Evolutionary conservation across 2,113 vertebrate species (phyloP).

Genomic region (Peucedramus taeniatus): DNA sequence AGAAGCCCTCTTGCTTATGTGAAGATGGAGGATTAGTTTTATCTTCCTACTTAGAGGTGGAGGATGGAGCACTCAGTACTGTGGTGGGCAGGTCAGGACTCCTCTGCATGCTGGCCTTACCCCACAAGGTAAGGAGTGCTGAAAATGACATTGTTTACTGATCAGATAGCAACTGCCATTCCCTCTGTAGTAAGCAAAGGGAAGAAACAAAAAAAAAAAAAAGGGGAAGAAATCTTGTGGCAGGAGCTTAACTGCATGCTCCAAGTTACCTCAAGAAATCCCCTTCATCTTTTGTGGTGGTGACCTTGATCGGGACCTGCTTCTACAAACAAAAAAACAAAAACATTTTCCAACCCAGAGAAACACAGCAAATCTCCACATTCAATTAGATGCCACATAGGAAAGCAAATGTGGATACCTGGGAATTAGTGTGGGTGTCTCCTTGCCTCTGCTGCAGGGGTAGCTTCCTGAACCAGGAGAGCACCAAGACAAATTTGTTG

Average conservation of each 20-base stretch:
- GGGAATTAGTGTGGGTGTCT: not conserved
- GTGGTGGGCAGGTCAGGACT: not conserved
- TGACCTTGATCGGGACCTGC: too few species aligned
- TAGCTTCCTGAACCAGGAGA: not conserved
- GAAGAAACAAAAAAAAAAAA: not conserved
- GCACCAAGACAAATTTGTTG: not conserved
- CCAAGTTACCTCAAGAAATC: not conserved
- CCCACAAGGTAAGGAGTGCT: not conserved
- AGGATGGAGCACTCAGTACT: not conserved
- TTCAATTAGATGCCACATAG: rapidly evolving
- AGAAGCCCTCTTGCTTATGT: not conserved
- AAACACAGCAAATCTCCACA: not conserved
- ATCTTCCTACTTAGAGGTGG: not conserved
- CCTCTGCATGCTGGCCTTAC: not conserved
- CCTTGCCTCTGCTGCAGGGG: not conserved
- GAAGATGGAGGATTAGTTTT: not conserved
- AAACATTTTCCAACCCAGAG: not conserved
- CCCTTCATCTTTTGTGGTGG: too few species aligned
- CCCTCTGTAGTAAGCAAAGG: rapidly evolving
- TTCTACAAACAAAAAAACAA: not conserved
- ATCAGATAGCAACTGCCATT: not conserved
- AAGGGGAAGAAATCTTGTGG: not conserved
- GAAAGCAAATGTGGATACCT: not conserved
- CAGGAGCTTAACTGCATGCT: not conserved
- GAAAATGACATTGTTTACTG: not conserved